A percentile compares a stretch with the other conserved stretches of the same genome.
Evolutionary conservation across 1,140 invertebrate species (phyloP).

Genomic region (Calliphora vicina): DNA sequence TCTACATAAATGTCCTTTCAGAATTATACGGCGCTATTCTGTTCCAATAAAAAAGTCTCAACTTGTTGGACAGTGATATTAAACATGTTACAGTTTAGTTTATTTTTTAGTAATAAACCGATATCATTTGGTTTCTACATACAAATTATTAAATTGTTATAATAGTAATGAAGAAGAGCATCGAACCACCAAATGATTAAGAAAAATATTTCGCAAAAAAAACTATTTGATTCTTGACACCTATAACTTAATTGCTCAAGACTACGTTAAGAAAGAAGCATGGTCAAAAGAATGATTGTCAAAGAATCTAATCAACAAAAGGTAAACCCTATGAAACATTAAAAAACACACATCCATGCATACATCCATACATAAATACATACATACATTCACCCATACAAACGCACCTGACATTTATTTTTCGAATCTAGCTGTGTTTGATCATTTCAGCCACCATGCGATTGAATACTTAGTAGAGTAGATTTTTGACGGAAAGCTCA

Average conservation of each 20-base stretch:
- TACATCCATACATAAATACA: background rate
- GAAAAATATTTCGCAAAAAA: too few relatives aligned
- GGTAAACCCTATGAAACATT: background rate
- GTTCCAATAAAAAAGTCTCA: too few relatives aligned
- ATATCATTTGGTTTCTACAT: too few relatives aligned
- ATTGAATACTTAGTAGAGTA: constrained; percentile 57
- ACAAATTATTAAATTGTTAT: too few relatives aligned
- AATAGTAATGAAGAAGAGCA: too few relatives aligned
- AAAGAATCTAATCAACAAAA: background rate
- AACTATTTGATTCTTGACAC: background rate
- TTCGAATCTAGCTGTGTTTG: background rate
- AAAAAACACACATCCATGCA: background rate
- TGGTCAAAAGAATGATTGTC: background rate
- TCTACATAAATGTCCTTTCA: too few relatives aligned
- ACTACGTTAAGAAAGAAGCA: background rate
- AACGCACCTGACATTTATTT: background rate
- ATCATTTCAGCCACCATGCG: background rate
- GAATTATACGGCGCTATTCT: too few relatives aligned
- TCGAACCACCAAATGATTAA: too few relatives aligned
- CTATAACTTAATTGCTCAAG: background rate
- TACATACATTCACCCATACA: background rate
- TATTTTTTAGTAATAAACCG: too few relatives aligned
- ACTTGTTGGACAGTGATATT: too few relatives aligned
- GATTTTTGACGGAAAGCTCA: constrained; percentile 54
- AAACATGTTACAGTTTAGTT: too few relatives aligned